These are phyloP conservation scores for Nannoperca australis DNA, from an alignment of 2,797 vertebrate genomes.

Conservation along the genomic window DNA sequence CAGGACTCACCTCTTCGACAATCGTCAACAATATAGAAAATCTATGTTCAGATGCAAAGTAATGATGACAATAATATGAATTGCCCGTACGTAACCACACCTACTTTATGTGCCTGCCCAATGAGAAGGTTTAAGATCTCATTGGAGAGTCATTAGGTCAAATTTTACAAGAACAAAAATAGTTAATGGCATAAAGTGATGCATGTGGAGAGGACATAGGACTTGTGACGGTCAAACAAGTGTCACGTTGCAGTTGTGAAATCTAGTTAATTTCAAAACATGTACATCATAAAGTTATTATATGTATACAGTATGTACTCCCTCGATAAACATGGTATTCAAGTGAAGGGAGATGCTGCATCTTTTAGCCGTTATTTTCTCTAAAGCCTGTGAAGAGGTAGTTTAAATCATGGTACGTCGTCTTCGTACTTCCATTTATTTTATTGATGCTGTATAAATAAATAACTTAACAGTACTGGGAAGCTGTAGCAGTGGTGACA, in stretches of 20 bases:
- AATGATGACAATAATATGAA: conserved; percentile 43
- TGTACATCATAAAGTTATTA: neutral
- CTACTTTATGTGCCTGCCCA: conserved; percentile 50
- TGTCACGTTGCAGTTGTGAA: conserved; percentile 39
- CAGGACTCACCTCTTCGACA: conserved; percentile 54
- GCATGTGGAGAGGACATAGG: conserved; percentile 25
- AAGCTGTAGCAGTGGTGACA: neutral
- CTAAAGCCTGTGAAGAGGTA: neutral
- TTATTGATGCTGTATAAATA: too few species aligned
- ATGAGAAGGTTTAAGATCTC: conserved; percentile 41
- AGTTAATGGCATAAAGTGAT: conserved; percentile 46
- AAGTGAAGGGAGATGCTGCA: neutral
- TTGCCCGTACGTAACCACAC: conserved; percentile 36
- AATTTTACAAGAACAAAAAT: conserved; percentile 73
- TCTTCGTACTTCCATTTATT: too few species aligned
- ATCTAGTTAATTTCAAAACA: neutral
- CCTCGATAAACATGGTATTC: neutral
- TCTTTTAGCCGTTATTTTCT: neutral
- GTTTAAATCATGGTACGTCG: neutral
- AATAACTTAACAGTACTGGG: neutral
- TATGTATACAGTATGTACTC: neutral
- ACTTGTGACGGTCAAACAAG: conserved; percentile 35
- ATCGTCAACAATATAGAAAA: conserved; percentile 22
- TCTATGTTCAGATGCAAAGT: conserved; percentile 40
- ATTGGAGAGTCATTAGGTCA: conserved; percentile 57